These are phyloP conservation scores for Oryzias javanicus DNA, from an alignment of 2,113 vertebrate species.

Conservation along the genomic window DNA sequence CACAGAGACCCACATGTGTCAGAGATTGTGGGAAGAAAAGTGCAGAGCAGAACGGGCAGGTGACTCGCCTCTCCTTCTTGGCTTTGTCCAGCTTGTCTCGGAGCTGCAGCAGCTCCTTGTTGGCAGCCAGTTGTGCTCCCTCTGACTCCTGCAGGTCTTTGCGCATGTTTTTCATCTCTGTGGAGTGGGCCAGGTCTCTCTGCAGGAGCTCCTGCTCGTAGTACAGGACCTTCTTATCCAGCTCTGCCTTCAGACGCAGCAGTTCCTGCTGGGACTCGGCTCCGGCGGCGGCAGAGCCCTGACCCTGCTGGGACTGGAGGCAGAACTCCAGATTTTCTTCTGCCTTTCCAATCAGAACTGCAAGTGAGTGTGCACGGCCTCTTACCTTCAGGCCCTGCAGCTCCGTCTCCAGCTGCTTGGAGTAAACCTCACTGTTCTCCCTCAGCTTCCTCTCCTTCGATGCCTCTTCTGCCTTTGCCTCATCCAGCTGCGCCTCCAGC, in stretches of 20 bases:
- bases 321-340: background rate
- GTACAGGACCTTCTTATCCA: constrained; percentile 92
- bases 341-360: background rate
- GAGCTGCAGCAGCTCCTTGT: constrained; percentile 87
- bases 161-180: constrained; percentile 87
- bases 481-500: constrained; percentile 92
- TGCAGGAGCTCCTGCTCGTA: constrained; percentile 92
- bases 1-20: too few species aligned
- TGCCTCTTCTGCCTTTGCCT: constrained; percentile 85
- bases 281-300: constrained; percentile 71
- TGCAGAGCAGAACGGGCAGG: background rate
- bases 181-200: constrained; percentile 85
- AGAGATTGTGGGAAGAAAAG: background rate
- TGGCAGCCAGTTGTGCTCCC: constrained; percentile 84
- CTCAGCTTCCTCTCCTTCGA: constrained; percentile 92
- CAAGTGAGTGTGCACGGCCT: background rate
- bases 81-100: constrained; percentile 91
- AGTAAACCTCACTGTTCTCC: constrained; percentile 90
- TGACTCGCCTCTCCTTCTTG: constrained; percentile 83
- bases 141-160: constrained; percentile 94
- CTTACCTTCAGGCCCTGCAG: constrained; percentile 87
- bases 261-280: constrained; percentile 89
- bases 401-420: constrained; percentile 90
- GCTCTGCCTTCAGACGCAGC: constrained; percentile 86
- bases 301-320: constrained; percentile 81